Base-by-base conservation (phyloP, 2,797 vertebrate species). In the Molossus alvarezi region DNA sequence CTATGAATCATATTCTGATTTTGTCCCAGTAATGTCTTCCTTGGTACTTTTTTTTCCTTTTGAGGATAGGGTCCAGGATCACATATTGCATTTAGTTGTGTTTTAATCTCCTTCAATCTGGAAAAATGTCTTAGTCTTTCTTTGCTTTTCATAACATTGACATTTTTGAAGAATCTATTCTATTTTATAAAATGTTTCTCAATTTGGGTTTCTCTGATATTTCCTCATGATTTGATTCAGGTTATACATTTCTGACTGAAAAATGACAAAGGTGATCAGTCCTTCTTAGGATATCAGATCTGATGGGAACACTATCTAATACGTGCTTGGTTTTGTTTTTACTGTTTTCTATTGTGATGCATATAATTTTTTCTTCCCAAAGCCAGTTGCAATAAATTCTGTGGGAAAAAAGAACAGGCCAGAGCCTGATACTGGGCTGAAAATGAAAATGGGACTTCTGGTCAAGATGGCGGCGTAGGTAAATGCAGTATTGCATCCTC, bases 181-280 rank as follows among this genome's bases (percentile, higher is more conserved):
- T 81, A 37, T 76, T 92, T 81, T 76, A 60, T 20, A 57, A 62
- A 92, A 71, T 81, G 29, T 81, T 86, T 55, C 53, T 88, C 55
- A 89, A 6, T 69, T 80, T 75, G 45, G 17, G 13, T 82, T 90
- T 84, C 33, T 86, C 51, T 85, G 33, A 67, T 72, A 57, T 75
- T 79, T 81, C 15, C 29, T 87, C 29, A 29, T 83, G 53, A 58
- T 95, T 95, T 88, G 57, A 87, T 93, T 87, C 88, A 84, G 60
- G 11, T 90, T 94, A 77, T 69, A 2, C 62, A 84, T 95, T 90
- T 58, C 62, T 58, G 55, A 48, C 5, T 83, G 29, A 94, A 92
- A 94, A 83, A 75, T 45, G 82, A 71, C 45, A 29, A 88, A 96
- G 80, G 11, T 17, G 8, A 92, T 33, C 15, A 45, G 9, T 55